Conservation (phyloP, 2,888 invertebrate species). For the Noctua fimbriata region DNA sequence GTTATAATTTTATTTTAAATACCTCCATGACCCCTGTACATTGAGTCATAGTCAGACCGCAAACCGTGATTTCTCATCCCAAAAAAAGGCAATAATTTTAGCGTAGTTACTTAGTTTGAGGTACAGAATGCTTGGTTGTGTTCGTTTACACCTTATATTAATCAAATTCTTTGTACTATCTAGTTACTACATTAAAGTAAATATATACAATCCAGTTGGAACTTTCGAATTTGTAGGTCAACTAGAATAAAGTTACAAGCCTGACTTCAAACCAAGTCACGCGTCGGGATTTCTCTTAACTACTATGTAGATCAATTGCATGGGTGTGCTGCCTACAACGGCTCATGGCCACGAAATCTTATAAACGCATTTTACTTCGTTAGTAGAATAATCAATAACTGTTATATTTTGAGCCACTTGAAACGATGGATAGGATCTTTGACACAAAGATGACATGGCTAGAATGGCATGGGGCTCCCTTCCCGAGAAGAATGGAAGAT, state of each 20-base stretch:
- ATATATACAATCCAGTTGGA: conserved; percentile 15
- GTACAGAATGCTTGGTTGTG: neutral
- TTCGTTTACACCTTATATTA: neutral
- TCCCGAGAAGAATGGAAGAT: neutral
- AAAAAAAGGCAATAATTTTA: neutral
- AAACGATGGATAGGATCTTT: neutral
- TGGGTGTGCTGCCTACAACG: conserved; percentile 27
- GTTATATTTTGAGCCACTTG: neutral
- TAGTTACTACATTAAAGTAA: conserved; percentile 8
- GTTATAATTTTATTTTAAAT: neutral
- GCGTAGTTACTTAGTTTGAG: neutral
- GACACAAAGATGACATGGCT: neutral
- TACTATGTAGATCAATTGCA: conserved; percentile 38
- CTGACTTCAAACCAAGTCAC: conserved; percentile 47
- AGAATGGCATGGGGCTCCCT: neutral
- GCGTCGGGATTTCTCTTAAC: conserved; percentile 47
- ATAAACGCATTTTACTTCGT: conserved; percentile 5
- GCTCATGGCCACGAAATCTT: conserved; percentile 26
- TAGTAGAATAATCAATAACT: neutral
- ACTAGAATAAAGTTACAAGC: conserved; percentile 45
- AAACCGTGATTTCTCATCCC: neutral
- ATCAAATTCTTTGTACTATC: neutral
- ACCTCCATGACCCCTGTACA: neutral
- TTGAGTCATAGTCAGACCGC: neutral
- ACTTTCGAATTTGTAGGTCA: conserved; percentile 58